Conservation (phyloP, 2,113 vertebrate species). For the Podiceps cristatus region DNA sequence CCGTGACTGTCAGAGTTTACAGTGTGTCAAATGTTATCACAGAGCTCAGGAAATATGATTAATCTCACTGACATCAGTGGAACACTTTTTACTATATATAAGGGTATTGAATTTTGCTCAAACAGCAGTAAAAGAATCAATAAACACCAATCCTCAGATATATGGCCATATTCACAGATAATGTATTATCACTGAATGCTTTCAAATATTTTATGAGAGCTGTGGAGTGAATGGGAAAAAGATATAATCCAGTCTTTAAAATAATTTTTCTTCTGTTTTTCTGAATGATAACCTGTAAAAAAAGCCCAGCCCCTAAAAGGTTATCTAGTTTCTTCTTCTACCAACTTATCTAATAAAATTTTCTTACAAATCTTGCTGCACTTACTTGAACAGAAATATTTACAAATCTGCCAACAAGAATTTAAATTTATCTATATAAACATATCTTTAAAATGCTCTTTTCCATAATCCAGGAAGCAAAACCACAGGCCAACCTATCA, state of each 20-base stretch:
- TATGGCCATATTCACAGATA: not conserved
- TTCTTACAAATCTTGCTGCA: not conserved
- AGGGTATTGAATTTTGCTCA: slow-evolving; percentile 7
- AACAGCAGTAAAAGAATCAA: not conserved
- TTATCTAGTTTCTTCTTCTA: not conserved
- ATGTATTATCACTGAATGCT: not conserved
- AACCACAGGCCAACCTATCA: not conserved
- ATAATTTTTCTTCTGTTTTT: not conserved
- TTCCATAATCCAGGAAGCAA: not conserved
- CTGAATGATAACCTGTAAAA: not conserved
- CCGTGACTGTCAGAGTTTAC: not conserved
- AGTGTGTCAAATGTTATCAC: not conserved
- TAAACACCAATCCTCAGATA: not conserved
- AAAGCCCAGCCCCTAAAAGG: not conserved
- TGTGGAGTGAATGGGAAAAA: not conserved
- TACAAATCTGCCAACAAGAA: not conserved
- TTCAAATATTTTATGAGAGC: not conserved
- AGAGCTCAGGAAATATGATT: not conserved
- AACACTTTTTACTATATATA: not conserved
- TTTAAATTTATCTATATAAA: not conserved
- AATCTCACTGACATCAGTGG: slow-evolving; percentile 9
- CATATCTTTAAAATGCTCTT: not conserved
- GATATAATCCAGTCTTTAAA: not conserved
- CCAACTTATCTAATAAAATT: not conserved
- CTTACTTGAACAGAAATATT: not conserved